Evolutionary conservation across 2,113 vertebrate genomes (phyloP).

Genomic region (Lamprologus sp.): DNA sequence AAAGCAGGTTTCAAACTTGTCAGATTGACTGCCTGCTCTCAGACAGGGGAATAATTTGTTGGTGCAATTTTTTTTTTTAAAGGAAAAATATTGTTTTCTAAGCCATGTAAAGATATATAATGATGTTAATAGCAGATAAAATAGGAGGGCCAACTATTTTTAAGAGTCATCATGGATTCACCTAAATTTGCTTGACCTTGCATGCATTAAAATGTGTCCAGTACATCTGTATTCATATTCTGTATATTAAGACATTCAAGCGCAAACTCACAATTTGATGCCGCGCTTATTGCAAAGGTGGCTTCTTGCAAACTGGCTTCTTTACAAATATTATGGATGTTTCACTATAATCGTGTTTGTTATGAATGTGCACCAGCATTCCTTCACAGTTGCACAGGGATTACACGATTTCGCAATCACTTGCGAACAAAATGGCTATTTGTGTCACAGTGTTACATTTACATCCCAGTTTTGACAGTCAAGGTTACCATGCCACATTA

Average conservation of each 20-base stretch:
- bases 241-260: neutral
- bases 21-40: neutral
- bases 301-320: neutral
- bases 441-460: constrained; percentile 32
- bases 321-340: neutral
- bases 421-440: constrained; percentile 9
- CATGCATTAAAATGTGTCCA: neutral
- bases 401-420: neutral
- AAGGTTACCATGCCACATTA: constrained; percentile 25
- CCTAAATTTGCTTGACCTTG: neutral
- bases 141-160: neutral
- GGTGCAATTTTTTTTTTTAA: too few relatives aligned
- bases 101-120: neutral
- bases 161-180: accelerated
- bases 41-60: neutral
- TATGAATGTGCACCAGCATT: neutral
- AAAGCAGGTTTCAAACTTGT: neutral
- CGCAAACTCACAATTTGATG: neutral
- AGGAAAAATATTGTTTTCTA: neutral
- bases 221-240: neutral
- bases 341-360: neutral
- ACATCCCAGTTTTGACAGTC: constrained; percentile 20
- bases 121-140: neutral
- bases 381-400: neutral
- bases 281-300: neutral